phyloP scores from a whole-genome alignment of 2,888 invertebrate genomes.

The Thecocarcelia acutangulata region DNA sequence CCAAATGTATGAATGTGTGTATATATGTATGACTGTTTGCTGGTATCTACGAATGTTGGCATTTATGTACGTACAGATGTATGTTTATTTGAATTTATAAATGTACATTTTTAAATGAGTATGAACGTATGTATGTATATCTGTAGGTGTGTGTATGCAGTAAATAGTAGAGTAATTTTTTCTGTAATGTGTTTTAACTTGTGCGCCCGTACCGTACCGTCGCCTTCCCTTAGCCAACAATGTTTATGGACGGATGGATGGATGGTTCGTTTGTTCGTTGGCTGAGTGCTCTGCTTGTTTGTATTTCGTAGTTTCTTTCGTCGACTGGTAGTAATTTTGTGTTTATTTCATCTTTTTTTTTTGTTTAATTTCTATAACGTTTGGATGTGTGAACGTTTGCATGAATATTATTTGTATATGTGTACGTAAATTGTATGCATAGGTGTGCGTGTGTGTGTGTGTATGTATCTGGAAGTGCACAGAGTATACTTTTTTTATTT shows the following conservation, averaged over 20 bases:
- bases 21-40: background rate
- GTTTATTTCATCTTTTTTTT: conserved; percentile 60
- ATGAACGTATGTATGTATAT: no score
- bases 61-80: no score
- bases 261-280: conserved; percentile 44
- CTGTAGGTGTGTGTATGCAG: no score
- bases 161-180: conserved; percentile 14
- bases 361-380: conserved; percentile 44
- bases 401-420: conserved; percentile 29
- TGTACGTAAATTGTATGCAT: background rate
- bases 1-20: background rate
- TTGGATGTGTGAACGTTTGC: conserved; percentile 28
- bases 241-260: conserved; percentile 38
- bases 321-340: conserved; percentile 62
- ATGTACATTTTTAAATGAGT: background rate
- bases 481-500: conserved; percentile 47
- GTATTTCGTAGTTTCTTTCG: conserved; percentile 58
- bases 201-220: conserved; percentile 46
- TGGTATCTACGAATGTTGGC: background rate
- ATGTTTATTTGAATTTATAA: background rate
- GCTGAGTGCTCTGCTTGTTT: conserved; percentile 50
- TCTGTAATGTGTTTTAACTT: conserved; percentile 58
- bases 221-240: conserved; percentile 50
- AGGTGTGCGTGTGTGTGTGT: background rate
- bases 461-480: conserved; percentile 24